Conservation (phyloP, 2,797 vertebrate species). For the Melanotaenia trifasciata region DNA sequence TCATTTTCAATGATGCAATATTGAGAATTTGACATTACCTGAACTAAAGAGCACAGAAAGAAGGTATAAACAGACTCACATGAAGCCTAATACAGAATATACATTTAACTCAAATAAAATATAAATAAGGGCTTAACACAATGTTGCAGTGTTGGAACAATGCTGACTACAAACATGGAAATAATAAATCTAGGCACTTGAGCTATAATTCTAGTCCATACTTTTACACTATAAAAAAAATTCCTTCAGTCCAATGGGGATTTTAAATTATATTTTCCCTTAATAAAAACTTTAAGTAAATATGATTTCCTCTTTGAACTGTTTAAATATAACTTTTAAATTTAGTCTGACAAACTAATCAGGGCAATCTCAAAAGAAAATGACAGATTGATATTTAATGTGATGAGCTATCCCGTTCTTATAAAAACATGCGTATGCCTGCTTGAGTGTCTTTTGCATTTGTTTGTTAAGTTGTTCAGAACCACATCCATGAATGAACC, state of each 20-base stretch:
- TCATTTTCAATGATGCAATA: slow-evolving; percentile 4
- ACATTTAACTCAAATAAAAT: not conserved
- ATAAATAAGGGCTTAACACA: not conserved
- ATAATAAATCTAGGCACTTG: slow-evolving; percentile 3
- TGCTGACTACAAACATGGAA: not conserved
- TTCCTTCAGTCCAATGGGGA: not conserved
- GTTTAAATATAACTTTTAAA: not conserved
- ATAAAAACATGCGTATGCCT: slow-evolving; percentile 5
- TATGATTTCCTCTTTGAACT: not conserved
- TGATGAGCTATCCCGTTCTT: not conserved
- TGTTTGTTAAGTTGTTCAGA: slow-evolving; percentile 4
- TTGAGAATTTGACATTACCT: not conserved
- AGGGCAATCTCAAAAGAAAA: not conserved
- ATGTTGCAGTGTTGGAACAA: not conserved
- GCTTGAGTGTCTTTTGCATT: slow-evolving; percentile 11
- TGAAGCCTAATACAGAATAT: not conserved
- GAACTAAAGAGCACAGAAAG: slow-evolving; percentile 3
- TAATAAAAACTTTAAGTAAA: not conserved
- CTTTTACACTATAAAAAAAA: not conserved
- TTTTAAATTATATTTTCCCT: not conserved
- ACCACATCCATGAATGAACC: slow-evolving; percentile 13
- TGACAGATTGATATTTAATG: not conserved
- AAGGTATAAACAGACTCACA: not conserved
- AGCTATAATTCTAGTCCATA: not conserved
- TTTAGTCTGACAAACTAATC: not conserved